Evolutionary conservation across 2,888 invertebrate species (phyloP).

Genomic region (Bugula neritina): DNA sequence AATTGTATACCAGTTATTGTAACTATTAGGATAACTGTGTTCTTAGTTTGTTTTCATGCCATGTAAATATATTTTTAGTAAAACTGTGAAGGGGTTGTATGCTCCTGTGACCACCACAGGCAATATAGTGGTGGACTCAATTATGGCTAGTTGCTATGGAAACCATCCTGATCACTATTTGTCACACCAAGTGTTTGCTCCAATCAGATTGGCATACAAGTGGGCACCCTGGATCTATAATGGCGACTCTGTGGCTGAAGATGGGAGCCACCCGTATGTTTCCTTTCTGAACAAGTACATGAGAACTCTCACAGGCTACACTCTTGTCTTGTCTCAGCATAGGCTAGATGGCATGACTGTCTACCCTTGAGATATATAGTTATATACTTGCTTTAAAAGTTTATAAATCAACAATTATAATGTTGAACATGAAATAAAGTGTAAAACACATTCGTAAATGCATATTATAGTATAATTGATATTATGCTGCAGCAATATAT

Average conservation of each 20-base stretch:
- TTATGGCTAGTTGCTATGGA: slow-evolving; percentile 22
- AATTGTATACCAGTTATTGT: too few relatives aligned
- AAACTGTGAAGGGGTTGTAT: not conserved
- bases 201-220: slow-evolving; percentile 23
- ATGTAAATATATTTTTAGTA: too few relatives aligned
- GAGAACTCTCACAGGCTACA: slow-evolving; percentile 10
- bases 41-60: too few relatives aligned
- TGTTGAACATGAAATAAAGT: too few relatives aligned
- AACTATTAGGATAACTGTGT: too few relatives aligned
- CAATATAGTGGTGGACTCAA: slow-evolving; percentile 3
- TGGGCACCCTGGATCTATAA: slow-evolving; percentile 13
- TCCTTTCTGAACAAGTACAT: slow-evolving; percentile 8
- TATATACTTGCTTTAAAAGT: too few relatives aligned
- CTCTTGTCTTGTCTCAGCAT: not conserved
- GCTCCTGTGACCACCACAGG: slow-evolving; percentile 14
- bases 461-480: too few relatives aligned
- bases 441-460: too few relatives aligned
- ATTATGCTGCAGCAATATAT: too few relatives aligned
- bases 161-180: slow-evolving; percentile 23
- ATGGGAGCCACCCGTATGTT: slow-evolving; percentile 20
- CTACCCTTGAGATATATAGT: not conserved
- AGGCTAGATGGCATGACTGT: slow-evolving; percentile 20
- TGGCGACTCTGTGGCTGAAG: slow-evolving; percentile 6
- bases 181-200: slow-evolving; percentile 22
- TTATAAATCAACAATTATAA: too few relatives aligned